A percentile compares a stretch with the other conserved stretches of the same genome.
Evolutionary conservation across 2,888 invertebrate species (phyloP).

Genomic region (Idaea straminata): DNA sequence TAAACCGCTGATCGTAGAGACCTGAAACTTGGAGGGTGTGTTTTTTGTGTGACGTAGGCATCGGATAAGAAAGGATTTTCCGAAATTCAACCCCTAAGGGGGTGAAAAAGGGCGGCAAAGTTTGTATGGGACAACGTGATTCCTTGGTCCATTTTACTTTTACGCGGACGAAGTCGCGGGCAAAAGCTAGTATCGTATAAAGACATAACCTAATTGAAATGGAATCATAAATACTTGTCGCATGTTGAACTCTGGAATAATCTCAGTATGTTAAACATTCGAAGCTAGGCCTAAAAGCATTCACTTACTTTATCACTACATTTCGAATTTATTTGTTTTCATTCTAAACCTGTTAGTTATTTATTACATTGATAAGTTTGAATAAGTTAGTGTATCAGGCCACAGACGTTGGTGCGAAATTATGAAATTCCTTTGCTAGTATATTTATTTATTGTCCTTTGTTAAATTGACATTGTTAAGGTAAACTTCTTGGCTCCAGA

Average conservation of each 20-base stretch:
- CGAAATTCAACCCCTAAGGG: no score
- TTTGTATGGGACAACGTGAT: no score
- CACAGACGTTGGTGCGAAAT: conserved; percentile 1
- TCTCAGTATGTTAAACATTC: background rate
- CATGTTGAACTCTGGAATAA: background rate
- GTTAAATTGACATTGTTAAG: no score
- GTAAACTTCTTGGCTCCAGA: no score
- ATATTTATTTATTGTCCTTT: background rate
- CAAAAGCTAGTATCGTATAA: no score
- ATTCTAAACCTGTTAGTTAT: background rate
- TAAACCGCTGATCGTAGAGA: no score
- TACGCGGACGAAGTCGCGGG: no score
- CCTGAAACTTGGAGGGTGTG: no score
- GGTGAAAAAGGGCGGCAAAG: no score
- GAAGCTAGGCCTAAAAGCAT: background rate
- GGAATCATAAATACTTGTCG: background rate
- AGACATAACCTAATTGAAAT: background rate
- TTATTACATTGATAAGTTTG: background rate
- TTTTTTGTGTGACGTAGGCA: no score
- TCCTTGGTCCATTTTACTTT: no score
- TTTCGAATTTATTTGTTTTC: conserved; percentile 1
- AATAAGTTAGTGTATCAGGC: background rate
- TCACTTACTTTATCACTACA: background rate
- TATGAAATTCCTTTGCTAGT: background rate
- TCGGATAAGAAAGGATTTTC: no score